Base-by-base conservation (phyloP, 2,113 vertebrate genomes). In the Parotia lawesii region DNA sequence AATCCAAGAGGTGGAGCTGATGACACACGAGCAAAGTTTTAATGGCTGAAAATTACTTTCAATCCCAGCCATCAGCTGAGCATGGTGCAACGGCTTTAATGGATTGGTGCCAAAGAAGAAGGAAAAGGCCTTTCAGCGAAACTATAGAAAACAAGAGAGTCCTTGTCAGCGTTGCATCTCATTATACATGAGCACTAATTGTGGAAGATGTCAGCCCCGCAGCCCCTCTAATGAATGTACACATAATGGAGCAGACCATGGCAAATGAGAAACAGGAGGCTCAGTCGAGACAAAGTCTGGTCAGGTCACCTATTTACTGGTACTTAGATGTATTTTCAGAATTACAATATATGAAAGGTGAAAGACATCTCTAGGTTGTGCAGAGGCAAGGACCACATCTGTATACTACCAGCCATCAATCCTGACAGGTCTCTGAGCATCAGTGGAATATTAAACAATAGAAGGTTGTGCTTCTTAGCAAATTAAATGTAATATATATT, bases 1-100 rank as follows among this genome's bases (percentile, higher is more conserved):
- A 86, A 84, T 70, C 85, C 94, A 91, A 96, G 87, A 77, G 78
- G 72, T 86, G 87, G 90, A 95, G 91, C 91, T 93, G 74, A 90
- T 23, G 60, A 60, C 69, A 84, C 82, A 71, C 0, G 0, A 91
- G 35, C 28, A 31, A 67, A 6, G 7, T n/a, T 77, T 67, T 50
- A 60, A 90, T 9, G 19, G 29, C 20, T 60, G 20, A 35, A 79
- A 75, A 86, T 51, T 8, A 73, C 58, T 89, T 89, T 83, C 82
- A 79, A 0, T 42, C 22, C 66, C 69, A 75, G 35, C 21, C 65
- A 65, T 12, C 72, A 88, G 60, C 51, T 69, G 53, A 90, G 86
- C 21, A 15, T 28, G 28, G n/a, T 88, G 78, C 75, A 94, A 71
- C 0, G 0, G 44, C 64, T 88, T 77, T 37, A 77, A 90, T 37